Base-by-base conservation (phyloP, 1,140 invertebrate genomes). In the Drosophila busckii region DNA sequence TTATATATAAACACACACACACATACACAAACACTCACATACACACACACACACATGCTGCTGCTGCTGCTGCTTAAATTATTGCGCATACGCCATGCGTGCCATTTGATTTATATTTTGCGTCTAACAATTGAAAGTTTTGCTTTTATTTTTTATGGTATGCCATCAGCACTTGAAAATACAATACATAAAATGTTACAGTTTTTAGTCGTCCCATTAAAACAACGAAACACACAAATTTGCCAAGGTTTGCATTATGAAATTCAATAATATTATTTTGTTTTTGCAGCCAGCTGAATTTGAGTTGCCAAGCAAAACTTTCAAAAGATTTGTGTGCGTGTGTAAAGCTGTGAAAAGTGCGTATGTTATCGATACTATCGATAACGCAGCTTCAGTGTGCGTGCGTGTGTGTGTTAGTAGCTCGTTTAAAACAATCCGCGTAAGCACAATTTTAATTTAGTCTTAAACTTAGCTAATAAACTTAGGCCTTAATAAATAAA, bases 371-470 rank as follows among this genome's bases (percentile, higher is more conserved):
- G n/a, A n/a, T n/a, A n/a, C n/a, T n/a, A n/a, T n/a, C n/a, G n/a
- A n/a, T n/a, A 20, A 20, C 15, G 31, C 50, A 32, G 12, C 22
- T n/a, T 28, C 40, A 59, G 55, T 59, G 58, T 48, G 60, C 25
- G 61, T 45, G 52, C n/a, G 1, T 19, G 10, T 31, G 52, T 52
- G 58, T 45, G 50, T 54, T 35, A 31, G 41, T 34, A 26, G 26
- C 40, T 23, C 22, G 44, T 62, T 56, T 53, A 52, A 63, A 54
- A 65, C 61, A 80, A 80, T 80, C 73, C 75, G 73, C 73, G 73
- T 68, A 58, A 69, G 73, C 73, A 80, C 73, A 80, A 80, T 80
- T 82, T 80, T 82, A 66, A 82, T 80, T 80, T 82, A 80, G 73
- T 69, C 49, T 61, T 55, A 58, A 62, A 70, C 38, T 54, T 80